Evolutionary conservation across 2,113 vertebrate genomes (phyloP).

Genomic region (Upupa epops): DNA sequence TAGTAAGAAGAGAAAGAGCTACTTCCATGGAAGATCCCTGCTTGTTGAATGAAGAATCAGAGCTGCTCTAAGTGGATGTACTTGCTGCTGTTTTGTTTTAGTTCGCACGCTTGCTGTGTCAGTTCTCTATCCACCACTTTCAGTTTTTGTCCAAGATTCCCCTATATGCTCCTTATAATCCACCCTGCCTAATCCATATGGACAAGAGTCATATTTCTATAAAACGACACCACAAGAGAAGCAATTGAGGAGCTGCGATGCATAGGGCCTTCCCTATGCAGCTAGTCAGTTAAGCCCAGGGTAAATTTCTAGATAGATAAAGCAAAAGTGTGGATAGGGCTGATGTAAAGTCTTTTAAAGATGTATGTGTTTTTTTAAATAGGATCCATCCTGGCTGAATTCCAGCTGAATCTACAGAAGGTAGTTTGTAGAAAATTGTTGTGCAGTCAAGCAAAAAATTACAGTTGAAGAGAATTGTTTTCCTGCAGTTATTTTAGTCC

Average conservation of each 20-base stretch:
- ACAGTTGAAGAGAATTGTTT: constrained; percentile 53
- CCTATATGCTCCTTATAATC: background rate
- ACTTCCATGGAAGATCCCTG: background rate
- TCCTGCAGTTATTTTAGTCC: constrained; percentile 47
- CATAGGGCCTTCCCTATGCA: fast-evolving
- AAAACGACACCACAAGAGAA: background rate
- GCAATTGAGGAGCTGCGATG: background rate
- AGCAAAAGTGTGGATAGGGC: background rate
- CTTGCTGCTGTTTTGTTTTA: background rate
- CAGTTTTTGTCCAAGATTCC: background rate
- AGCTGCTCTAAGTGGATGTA: background rate
- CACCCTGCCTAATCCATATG: background rate
- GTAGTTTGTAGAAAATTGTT: constrained; percentile 64
- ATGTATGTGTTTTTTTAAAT: constrained; percentile 10
- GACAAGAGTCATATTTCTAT: background rate
- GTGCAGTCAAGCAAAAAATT: constrained; percentile 70
- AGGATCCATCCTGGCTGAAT: constrained; percentile 17
- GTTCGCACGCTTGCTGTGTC: background rate
- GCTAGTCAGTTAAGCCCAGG: background rate
- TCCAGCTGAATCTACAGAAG: constrained; percentile 40
- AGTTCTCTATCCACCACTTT: fast-evolving
- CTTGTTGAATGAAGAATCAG: background rate
- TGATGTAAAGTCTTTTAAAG: constrained; percentile 18
- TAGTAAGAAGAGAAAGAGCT: background rate
- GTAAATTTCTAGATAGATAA: background rate